Evolutionary conservation across 2,888 invertebrate genomes (phyloP), one percentile per base, ranked within the genome.

Genomic region (Ochropleura plecta): DNA sequence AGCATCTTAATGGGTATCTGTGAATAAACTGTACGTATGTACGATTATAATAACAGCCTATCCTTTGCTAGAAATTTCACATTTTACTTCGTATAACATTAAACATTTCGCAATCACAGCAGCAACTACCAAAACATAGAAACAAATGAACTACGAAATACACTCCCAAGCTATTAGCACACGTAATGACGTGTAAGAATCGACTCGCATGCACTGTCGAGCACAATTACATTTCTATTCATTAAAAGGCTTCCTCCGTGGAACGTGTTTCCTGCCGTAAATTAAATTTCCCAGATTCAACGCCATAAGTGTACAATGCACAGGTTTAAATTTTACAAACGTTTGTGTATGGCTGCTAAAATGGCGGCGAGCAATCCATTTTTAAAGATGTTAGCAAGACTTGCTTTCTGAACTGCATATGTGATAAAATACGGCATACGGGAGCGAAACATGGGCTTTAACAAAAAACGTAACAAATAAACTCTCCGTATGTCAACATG

Each of bases 231-330:
- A 89, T 82, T 89, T 81, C 84, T 85, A 86, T 86, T 86, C 86
- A 81, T 86, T 88, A 88, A 83, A 84, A 82, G 76, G 82, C 65
- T 82, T 86, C 84, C 80, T 76, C 73, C 69, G 64, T 76, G 72
- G 66, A 75, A 74, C 76, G 76, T 81, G 78, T 84, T 88, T 86
- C 88, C 85, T 80, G 79, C 55, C 74, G 81, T 84, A 87, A 89
- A 90, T 90, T 88, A 86, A 88, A 87, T 89, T 89, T 87, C 83
- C 79, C 73, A 84, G 82, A 79, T 87, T 82, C 78, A 76, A 73
- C 83, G 70, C 78, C 73, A 69, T 85, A 82, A 78, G 79, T 87
- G 82, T 81, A 83, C 79, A 78, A 79, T 83, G 85, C 82, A 80
- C 69, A 55, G 71, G 81, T 87, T 86, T 76, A 81, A 86, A 85